phyloP scores from a whole-genome alignment of 2,797 vertebrate genomes.

The Parotocinclus haroldoi region DNA sequence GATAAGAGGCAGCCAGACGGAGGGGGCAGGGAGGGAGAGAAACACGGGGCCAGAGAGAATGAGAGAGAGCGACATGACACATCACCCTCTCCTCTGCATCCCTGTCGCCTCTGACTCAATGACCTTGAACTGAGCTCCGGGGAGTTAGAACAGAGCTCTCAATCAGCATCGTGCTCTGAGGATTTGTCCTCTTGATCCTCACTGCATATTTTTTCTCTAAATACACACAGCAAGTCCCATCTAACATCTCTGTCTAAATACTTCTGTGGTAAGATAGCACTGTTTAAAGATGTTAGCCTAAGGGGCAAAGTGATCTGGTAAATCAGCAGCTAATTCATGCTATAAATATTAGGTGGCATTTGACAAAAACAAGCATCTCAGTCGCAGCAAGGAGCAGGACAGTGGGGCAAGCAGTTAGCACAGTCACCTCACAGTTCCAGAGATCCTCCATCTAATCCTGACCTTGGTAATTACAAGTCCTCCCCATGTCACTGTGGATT shows the following conservation, averaged over 20 bases:
- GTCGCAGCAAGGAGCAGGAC: background rate
- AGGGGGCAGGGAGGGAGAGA: constrained; percentile 3
- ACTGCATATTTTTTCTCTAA: constrained; percentile 16
- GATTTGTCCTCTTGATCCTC: constrained; percentile 11
- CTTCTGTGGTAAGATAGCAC: no score
- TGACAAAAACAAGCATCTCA: background rate
- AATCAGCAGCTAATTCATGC: background rate
- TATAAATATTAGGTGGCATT: background rate
- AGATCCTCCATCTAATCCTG: no score
- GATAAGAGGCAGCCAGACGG: constrained; percentile 3
- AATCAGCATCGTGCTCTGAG: constrained; percentile 37
- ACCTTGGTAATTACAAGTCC: no score
- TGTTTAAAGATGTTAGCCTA: background rate
- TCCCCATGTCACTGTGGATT: no score
- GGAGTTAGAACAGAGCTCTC: constrained; percentile 42
- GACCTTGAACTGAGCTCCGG: constrained; percentile 51
- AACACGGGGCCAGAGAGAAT: constrained; percentile 52
- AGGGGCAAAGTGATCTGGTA: constrained; percentile 3
- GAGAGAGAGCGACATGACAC: constrained; percentile 31
- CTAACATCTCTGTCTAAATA: no score
- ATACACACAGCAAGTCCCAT: background rate
- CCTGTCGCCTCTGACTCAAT: constrained; percentile 49
- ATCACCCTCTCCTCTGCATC: constrained; percentile 48
- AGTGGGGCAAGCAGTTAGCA: no score
- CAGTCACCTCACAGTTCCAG: no score